Evolutionary conservation across 2,888 invertebrate species (phyloP).

Genomic region (Drosophila quinaria): DNA sequence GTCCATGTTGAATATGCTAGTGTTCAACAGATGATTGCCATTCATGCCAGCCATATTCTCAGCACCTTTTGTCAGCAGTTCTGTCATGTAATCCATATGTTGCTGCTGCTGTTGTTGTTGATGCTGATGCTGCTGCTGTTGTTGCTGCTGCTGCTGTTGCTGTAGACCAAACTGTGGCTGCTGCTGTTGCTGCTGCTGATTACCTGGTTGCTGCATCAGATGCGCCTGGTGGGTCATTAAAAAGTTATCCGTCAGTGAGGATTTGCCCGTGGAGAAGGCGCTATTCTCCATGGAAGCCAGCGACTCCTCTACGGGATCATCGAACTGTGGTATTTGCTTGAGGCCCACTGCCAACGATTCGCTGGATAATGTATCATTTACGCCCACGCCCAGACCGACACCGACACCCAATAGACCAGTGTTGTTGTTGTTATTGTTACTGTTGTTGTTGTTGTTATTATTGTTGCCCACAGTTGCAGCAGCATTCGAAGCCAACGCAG

Average conservation of each 20-base stretch:
- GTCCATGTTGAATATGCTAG: constrained; percentile 78
- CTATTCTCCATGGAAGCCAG: constrained; percentile 90
- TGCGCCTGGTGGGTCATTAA: constrained; percentile 85
- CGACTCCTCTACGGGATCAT: constrained; percentile 90
- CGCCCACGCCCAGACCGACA: constrained; percentile 20
- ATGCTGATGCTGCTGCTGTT: constrained; percentile 82
- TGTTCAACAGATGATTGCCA: constrained; percentile 80
- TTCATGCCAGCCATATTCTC: constrained; percentile 84
- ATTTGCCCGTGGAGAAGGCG: constrained; percentile 84
- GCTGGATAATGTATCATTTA: constrained; percentile 49
- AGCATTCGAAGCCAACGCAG: constrained; percentile 66
- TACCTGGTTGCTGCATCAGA: constrained; percentile 79
- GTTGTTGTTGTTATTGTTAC: constrained; percentile 23
- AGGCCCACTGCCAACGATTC: constrained; percentile 79
- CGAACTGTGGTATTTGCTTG: constrained; percentile 86
- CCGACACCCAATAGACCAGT: background rate
- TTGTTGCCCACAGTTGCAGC: constrained; percentile 44
- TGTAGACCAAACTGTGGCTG: constrained; percentile 71
- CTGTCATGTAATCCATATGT: constrained; percentile 86
- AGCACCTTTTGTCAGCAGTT: constrained; percentile 81
- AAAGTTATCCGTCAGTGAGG: constrained; percentile 79
- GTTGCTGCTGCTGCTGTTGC: constrained; percentile 83
- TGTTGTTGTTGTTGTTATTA: constrained; percentile 37
- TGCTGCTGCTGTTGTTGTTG: constrained; percentile 85
- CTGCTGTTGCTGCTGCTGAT: constrained; percentile 84